Base-by-base conservation (phyloP, 2,113 vertebrate species). In the Sceloporus tristichus region DNA sequence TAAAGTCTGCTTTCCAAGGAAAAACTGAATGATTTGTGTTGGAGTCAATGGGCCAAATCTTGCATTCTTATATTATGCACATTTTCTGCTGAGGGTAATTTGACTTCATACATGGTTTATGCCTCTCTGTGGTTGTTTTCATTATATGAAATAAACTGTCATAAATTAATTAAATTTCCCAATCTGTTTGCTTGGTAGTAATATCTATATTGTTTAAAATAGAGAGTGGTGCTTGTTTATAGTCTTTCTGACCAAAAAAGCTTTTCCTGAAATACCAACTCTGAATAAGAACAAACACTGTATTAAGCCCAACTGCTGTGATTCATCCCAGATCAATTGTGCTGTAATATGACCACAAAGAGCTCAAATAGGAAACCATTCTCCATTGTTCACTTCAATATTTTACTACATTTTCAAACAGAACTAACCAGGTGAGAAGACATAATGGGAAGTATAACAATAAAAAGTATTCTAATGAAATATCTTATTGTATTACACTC, bases 131-230 rank as follows among this genome's bases (percentile, higher is more conserved):
- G 4, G 79, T 83, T 89, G 68, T 56, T 76, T 23, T 76, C n/a
- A 65, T 25, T 76, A 81, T 89, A 2, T 56, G n/a, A 83, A 29
- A 83, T 89, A 74, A 56, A 34, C 85, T 68, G 54, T 27, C n/a
- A 42, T 9, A 59, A 91, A 25, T 21, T 89, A 91, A 87, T 79
- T 59, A 70, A 14, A 81, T 79, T 85, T 71, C 71, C 16, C 59
- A 87, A 78, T 84, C 65, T 86, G 68, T 65, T 91, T 40, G 56
- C 40, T 84, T 85, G 66, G 48, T 21, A 88, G 94, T 38, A 19
- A 86, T 48, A 82, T 19, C 71, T 84, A 18, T 34, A 18, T 65
- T 89, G 87, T 91, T 91, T 79, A 75, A 62, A 16, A 88, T 34
- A 8, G 5, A 92, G 4, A 68, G 79, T 91, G 56, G 25, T 48